Evolutionary conservation across 2,113 vertebrate species (phyloP).

Genomic region (Nanorana parkeri): DNA sequence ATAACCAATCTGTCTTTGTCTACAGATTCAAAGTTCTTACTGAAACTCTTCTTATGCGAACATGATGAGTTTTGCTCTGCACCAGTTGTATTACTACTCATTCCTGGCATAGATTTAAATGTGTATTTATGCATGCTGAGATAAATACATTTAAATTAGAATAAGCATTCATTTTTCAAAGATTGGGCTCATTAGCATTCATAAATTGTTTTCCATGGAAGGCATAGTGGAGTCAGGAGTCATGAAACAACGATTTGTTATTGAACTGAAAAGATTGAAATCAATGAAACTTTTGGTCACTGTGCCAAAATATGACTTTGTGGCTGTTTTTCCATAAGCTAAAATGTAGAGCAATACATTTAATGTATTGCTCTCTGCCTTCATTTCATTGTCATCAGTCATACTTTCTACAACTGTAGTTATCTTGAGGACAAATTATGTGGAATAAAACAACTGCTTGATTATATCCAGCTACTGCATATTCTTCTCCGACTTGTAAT

Average conservation of each 20-base stretch:
- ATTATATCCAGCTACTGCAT: not conserved
- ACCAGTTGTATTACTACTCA: not conserved
- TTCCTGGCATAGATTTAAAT: not conserved
- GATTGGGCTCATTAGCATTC: constrained; percentile 25
- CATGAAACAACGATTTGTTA: constrained; percentile 36
- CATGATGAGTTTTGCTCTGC: not conserved
- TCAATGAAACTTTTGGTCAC: constrained; percentile 11
- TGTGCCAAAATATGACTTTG: constrained; percentile 33
- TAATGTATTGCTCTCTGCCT: not conserved
- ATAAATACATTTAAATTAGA: constrained; percentile 21
- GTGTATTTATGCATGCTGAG: not conserved
- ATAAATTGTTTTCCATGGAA: constrained; percentile 32
- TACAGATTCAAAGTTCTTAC: not conserved
- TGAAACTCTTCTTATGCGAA: not conserved
- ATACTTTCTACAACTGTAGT: not conserved
- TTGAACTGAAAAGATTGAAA: not conserved
- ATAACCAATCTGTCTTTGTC: not conserved
- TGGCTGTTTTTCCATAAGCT: constrained; percentile 31
- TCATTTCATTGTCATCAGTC: constrained; percentile 8
- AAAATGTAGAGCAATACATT: constrained; percentile 4
- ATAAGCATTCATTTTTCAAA: constrained; percentile 1
- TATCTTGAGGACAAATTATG: not conserved
- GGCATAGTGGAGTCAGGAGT: not conserved
- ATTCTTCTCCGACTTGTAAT: not conserved
- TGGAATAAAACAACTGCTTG: not conserved